Base-by-base conservation (phyloP, 2,888 invertebrate species). In the Cosmorhoe ocellata region DNA sequence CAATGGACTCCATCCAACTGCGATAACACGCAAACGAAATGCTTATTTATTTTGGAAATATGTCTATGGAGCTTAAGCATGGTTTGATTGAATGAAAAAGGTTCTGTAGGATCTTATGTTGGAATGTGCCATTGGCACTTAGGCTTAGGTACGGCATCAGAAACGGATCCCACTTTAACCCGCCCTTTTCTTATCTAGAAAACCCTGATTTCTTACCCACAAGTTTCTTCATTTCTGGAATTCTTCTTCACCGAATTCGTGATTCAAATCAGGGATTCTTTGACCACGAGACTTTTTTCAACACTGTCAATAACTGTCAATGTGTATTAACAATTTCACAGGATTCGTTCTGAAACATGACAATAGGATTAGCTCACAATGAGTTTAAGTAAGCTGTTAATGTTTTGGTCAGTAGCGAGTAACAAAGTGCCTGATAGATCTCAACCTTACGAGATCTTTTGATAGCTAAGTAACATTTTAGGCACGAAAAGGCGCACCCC, bases 401-500 rank as follows among this genome's bases (percentile, higher is more conserved):
- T 36, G 54, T 54, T 43, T 52, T 47, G 58, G 61, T 60, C 62
- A 62, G 54, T 60, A 58, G 51, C 33, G 43, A 46, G 48, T 43
- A 41, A 57, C 42, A 28, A 56, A 60, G 62, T 62, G 62, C 62
- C 62, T 60, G 51, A 50, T 44, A 31, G 58, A 56, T 54, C 56
- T 56, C 53, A n/a, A 52, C 40, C 40, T 18, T 58, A 46, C 30
- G 54, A 60, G 61, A 63, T 67, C 60, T 58, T 59, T 58, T 41
- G 31, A 55, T 65, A 54, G 43, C 28, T 45, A 18, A 18, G 3
- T 18, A 55, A 66, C 57, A 54, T 61, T 59, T 44, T 39, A 45
- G 63, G 66, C 67, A 71, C 63, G 60, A 54, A 61, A 37, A 26
- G 26, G 13, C 53, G 43, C 72, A 74, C 71, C 73, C 73, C 79